Base-by-base conservation (phyloP, 1,140 invertebrate genomes). In the Probaryconus sp. region DNA sequence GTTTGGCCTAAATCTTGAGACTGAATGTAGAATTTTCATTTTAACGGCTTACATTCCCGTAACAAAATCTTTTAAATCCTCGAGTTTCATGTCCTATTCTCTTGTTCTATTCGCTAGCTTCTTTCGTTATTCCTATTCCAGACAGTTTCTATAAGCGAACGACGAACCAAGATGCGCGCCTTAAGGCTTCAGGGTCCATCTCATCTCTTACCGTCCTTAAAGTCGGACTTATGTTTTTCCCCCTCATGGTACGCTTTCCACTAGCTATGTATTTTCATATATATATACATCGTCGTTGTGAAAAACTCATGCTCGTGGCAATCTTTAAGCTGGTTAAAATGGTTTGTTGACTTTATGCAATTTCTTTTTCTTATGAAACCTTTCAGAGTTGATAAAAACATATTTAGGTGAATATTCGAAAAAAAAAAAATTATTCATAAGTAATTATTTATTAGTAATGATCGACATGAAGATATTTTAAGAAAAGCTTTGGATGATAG, bases 31-130 rank as follows among this genome's bases (percentile, higher is more conserved):
- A 24, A 53, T 53, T 53, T 53, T 38, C 13, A 53, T 53, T 53
- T 53, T 37, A 33, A 50, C 31, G 31, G 16, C 47, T 35, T 37
- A 35, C 13, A 21, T 20, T 13, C 11, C 6, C 28, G 38, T 20
- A 47, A 58, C 31, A 42, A 58, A 58, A 47, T 58, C 48, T 26
- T 53, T 11, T 26, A 53, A 38, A 53, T 38, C 35, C 21, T 20
- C 9, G 6, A n/a, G 18, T 37, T 35, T 30, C 24, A 9, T 18
- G 31, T n/a, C 48, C 18, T 51, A 33, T 51, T 31, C 28, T 56
- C 14, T 40, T 42, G 21, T 55, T 42, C 9, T 37, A 26, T 55
- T n/a, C 24, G 18, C 13, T 18, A 11, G 24, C 17, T 26, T 26
- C 26, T 21, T 10, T 45, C 26, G 17, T 45, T 45, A 45, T 45